phyloP scores from a whole-genome alignment of 2,113 vertebrate genomes.

The Actenoides lindsayi region DNA sequence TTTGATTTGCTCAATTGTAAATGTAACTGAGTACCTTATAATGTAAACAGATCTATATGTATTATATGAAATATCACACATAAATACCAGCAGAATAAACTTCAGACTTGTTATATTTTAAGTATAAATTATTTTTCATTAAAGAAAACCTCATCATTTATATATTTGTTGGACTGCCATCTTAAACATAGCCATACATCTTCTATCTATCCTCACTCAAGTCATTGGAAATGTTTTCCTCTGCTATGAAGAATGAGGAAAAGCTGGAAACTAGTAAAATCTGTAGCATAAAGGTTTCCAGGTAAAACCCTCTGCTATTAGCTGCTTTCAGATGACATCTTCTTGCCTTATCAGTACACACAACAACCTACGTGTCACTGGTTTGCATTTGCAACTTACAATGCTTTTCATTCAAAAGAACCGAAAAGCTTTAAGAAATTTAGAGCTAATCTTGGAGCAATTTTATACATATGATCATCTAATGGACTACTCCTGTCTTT shows the following conservation, averaged over 20 bases:
- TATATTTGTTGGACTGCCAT: neutral
- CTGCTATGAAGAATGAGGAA: neutral
- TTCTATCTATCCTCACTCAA: neutral
- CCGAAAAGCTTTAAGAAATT: neutral
- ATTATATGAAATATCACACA: neutral
- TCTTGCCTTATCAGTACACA: neutral
- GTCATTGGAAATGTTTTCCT: neutral
- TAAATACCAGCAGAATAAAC: neutral
- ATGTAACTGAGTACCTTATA: neutral
- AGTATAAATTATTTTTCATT: neutral
- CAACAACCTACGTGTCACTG: neutral
- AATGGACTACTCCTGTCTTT: neutral
- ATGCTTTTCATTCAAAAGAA: neutral
- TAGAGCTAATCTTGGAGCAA: neutral
- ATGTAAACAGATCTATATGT: neutral
- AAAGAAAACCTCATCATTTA: neutral
- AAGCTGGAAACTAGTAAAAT: neutral
- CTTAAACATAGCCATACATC: neutral
- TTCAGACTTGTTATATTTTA: neutral
- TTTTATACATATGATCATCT: neutral
- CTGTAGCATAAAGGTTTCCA: neutral
- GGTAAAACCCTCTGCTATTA: neutral
- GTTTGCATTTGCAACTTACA: neutral
- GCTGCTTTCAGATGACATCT: neutral
- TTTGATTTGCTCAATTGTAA: neutral